Evolutionary conservation across 2,888 invertebrate genomes (phyloP), one percentile per base, ranked within the genome.

Genomic region (Drosophila pseudotalamancana): DNA sequence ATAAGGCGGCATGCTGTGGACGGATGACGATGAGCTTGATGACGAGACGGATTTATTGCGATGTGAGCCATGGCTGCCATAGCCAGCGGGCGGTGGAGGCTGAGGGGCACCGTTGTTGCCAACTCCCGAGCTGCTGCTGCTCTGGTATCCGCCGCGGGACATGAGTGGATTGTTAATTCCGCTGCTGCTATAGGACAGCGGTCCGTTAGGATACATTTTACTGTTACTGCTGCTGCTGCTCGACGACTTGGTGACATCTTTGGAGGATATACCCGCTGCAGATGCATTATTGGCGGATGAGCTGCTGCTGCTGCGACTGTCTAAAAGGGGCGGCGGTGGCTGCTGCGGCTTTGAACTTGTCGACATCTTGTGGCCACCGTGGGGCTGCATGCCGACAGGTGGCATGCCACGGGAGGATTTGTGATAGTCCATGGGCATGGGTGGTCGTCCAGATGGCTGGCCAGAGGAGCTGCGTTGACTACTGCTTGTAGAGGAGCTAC

Each of bases 381-480:
- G 86, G 4, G 80, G 59, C 9, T 79, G 77, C 46, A 81, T 42
- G 1, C 68, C 62, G 3, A 69, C 82, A 0, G 87, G 85, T 25
- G 85, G 85, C 75, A 88, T 77, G 42, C 75, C 63, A 19, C 90
- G 88, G 21, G 91, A 77, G 18, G 90, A 75, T 40, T 91, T 91
- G 51, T 91, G 91, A 55, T 90, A 90, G 65, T 89, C 90, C 40
- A 88, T 81, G 4, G 88, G 80, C 72, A 83, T 68, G 2, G 84
- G 67, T 14, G 80, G 81, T 8, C 83, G 77, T 8, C 77, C 71
- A 8, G 73, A 55, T 39, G 73, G 65, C 12, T 81, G 75, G 14
- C 50, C 34, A 6, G 78, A 66, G 6, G 84, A 77, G 21, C 59
- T 63, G 16, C 72, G 67, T 34, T 77, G 81, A 29, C 43, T 60